Evolutionary conservation across 2,888 invertebrate species (phyloP), one percentile per base, ranked within the genome.

Genomic region (Luperina testacea): DNA sequence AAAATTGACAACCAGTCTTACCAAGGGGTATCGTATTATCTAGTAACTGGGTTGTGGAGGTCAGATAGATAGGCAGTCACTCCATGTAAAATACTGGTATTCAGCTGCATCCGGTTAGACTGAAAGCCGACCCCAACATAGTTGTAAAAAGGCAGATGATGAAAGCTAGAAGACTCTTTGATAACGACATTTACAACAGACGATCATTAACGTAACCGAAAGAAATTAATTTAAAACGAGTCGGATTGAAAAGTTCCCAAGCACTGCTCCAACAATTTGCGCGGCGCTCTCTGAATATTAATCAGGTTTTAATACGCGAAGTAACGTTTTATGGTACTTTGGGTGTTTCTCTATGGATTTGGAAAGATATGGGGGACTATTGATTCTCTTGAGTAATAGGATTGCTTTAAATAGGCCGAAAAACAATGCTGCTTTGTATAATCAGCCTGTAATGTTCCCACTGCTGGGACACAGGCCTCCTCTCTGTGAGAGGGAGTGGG

Each of bases 171-270:
- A 59, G 57, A 38, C 68, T 65, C 71, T 72, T 80, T 72, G 42
- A 77, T 77, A n/a, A 57, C 11, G n/a, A 75, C 67, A 48, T 53
- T 81, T 70, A 72, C 69, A 85, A 72, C 63, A n/a, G 17, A 63
- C 27, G 42, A 53, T 70, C 86, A 77, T 83, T 85, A 70, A 73
- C 79, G 63, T 77, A 75, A 85, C 69, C 76, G 51, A 82, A 80
- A 82, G 38, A 84, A 83, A 85, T 87, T 83, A 76, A 85, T 87
- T 86, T 59, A 72, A 80, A 86, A 84, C 72, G 72, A 51, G 48
- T 57, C 38, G 81, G 76, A 86, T 87, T 87, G 81, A 87, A 80
- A 86, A 84, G 81, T 86, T 86, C 51, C 75, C 45, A 42, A 76
- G 71, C 76, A 77, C 65, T 53, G 81, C 76, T 79, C 71, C 76